Conservation (phyloP, 2,797 vertebrate species). For the Schizothorax lantsangensis region DNA sequence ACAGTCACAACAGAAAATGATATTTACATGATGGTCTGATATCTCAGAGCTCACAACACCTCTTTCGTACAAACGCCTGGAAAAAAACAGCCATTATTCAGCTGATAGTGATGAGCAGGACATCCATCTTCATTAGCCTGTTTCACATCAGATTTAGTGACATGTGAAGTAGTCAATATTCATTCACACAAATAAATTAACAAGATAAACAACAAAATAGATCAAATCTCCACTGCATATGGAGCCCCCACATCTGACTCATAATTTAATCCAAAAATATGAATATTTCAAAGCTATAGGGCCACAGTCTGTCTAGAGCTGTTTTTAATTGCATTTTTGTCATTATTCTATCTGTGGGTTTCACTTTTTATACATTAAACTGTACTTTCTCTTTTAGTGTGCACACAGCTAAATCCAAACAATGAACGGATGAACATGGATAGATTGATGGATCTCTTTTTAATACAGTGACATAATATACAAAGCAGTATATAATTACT, state of each 20-base stretch:
- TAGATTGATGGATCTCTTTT: not conserved
- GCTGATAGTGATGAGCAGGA: slow-evolving; percentile 18
- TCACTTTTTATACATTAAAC: not conserved
- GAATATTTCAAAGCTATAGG: slow-evolving; percentile 47
- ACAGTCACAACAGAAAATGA: not conserved
- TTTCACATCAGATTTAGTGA: not conserved
- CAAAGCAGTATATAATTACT: not conserved
- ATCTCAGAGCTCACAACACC: slow-evolving; percentile 8
- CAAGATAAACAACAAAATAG: slow-evolving; percentile 1
- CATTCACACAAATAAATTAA: not conserved
- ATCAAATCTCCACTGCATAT: not conserved
- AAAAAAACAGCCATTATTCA: not conserved
- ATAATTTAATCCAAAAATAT: slow-evolving; percentile 19
- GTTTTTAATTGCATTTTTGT: not conserved
- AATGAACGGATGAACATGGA: not conserved
- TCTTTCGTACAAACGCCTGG: not conserved
- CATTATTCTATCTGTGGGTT: not conserved
- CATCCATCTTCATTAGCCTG: slow-evolving; percentile 29
- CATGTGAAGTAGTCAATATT: not conserved
- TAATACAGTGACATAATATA: not conserved
- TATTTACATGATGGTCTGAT: not conserved
- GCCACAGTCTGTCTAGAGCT: slow-evolving; percentile 12
- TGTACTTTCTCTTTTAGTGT: not conserved
- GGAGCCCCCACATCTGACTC: slow-evolving; percentile 24
- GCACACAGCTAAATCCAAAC: not conserved